phyloP scores from a whole-genome alignment of 1,140 invertebrate species.

The Orchesella cincta region DNA sequence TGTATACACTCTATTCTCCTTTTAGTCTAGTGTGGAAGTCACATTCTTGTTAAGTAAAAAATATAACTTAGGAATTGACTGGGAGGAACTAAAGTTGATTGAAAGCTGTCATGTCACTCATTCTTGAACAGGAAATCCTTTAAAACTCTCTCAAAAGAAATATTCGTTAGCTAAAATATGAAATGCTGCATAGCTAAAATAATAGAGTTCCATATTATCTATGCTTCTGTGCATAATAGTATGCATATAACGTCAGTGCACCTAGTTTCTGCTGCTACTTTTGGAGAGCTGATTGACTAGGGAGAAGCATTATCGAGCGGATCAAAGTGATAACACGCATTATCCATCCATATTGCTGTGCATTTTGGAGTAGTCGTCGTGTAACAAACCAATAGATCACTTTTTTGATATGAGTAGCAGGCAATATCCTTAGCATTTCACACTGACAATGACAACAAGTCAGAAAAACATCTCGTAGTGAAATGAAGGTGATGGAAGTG shows the following conservation, averaged over 20 bases:
- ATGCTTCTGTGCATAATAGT: too few species aligned
- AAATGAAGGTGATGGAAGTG: not conserved
- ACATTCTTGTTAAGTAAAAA: not conserved
- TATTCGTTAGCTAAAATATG: not conserved
- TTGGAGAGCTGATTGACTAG: not conserved
- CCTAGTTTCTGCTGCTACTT: not conserved
- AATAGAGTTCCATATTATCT: too few species aligned
- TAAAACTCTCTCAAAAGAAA: constrained; percentile 1
- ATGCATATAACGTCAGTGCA: not conserved
- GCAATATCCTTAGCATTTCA: not conserved
- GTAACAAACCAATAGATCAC: not conserved
- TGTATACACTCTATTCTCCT: not conserved
- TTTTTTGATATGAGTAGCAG: not conserved
- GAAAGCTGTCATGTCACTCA: constrained; percentile 26
- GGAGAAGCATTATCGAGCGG: not conserved
- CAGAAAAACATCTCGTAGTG: not conserved
- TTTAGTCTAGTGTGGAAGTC: not conserved
- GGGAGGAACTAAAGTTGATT: constrained; percentile 21
- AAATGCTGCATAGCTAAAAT: not conserved
- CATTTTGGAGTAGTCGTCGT: not conserved
- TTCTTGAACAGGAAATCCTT: constrained; percentile 12
- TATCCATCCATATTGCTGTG: not conserved
- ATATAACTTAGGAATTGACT: constrained; percentile 14
- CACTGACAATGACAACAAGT: constrained; percentile 5
- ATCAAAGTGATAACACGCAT: not conserved